Evolutionary conservation across 2,797 vertebrate genomes (phyloP).

Genomic region (Microcaecilia unicolor): DNA sequence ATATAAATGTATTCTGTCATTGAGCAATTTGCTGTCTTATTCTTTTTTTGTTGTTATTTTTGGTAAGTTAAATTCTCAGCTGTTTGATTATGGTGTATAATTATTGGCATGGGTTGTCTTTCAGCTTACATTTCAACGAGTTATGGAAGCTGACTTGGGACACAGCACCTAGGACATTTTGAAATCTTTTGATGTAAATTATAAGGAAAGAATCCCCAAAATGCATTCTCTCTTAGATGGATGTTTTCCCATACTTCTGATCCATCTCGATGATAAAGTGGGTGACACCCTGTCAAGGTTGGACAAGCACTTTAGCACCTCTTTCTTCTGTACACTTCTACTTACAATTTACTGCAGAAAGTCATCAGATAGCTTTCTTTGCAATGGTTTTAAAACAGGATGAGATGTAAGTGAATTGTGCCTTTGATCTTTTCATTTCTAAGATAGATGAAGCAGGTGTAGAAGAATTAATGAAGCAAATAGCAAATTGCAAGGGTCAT

Average conservation of each 20-base stretch:
- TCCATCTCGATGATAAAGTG: no score
- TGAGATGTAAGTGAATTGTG: slow-evolving; percentile 5
- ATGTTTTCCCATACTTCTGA: slow-evolving; percentile 6
- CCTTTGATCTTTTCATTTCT: slow-evolving; percentile 21
- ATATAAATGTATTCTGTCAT: no score
- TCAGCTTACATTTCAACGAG: no score
- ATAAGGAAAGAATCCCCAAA: slow-evolving; percentile 5
- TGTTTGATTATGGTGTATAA: no score
- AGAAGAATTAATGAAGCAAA: slow-evolving; percentile 49
- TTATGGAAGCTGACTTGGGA: no score
- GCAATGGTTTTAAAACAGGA: slow-evolving; percentile 4
- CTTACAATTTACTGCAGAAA: slow-evolving; percentile 23
- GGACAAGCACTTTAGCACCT: slow-evolving; percentile 14
- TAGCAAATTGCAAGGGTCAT: slow-evolving; percentile 39
- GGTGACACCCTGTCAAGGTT: slow-evolving; percentile 8
- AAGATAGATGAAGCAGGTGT: slow-evolving; percentile 39
- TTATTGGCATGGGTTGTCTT: no score
- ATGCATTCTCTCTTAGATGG: slow-evolving; percentile 7
- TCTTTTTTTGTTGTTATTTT: no score
- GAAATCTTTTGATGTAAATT: background rate
- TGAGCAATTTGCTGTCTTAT: no score
- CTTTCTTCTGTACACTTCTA: slow-evolving; percentile 5
- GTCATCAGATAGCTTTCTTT: slow-evolving; percentile 1
- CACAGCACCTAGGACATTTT: slow-evolving; percentile 6
- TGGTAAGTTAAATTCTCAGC: no score